Conservation (phyloP, 1,140 invertebrate species). For the Eriocheir sinensis region DNA sequence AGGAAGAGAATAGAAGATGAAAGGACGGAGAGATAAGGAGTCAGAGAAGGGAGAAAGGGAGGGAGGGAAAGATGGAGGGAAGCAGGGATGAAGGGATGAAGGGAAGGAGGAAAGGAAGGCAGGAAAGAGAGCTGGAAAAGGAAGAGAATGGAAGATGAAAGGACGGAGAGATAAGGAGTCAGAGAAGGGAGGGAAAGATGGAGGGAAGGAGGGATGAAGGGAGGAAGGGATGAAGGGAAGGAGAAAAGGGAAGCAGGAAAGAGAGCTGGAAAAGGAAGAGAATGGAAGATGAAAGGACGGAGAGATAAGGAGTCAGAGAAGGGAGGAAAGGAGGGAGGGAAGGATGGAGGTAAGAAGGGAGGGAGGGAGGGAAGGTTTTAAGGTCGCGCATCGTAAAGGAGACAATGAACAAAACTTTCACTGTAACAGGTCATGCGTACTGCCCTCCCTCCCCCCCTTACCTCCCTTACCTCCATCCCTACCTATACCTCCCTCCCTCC, state of each 20-base stretch:
- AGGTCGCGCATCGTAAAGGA: constrained; percentile 12
- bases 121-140: neutral
- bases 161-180: neutral
- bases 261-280: neutral
- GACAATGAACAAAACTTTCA: constrained; percentile 25
- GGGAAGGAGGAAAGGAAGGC: constrained; percentile 4
- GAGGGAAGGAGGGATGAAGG: no score
- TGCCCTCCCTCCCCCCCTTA: neutral
- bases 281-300: no score
- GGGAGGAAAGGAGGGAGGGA: neutral
- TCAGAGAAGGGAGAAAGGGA: neutral
- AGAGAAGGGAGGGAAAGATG: no score
- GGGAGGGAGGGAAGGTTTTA: neutral
- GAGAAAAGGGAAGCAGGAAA: no score
- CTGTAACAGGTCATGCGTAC: constrained; percentile 11
- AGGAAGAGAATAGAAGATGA: no score
- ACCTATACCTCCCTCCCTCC: neutral
- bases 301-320: neutral
- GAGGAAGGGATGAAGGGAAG: no score
- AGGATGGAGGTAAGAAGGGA: neutral
- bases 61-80: neutral
- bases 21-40: no score
- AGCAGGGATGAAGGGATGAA: neutral
- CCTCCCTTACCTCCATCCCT: neutral
- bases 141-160: neutral